A percentile compares a stretch with the other conserved stretches of the same genome.
phyloP scores from a whole-genome alignment of 2,797 vertebrate species.

The Tympanoctomys barrerae region DNA sequence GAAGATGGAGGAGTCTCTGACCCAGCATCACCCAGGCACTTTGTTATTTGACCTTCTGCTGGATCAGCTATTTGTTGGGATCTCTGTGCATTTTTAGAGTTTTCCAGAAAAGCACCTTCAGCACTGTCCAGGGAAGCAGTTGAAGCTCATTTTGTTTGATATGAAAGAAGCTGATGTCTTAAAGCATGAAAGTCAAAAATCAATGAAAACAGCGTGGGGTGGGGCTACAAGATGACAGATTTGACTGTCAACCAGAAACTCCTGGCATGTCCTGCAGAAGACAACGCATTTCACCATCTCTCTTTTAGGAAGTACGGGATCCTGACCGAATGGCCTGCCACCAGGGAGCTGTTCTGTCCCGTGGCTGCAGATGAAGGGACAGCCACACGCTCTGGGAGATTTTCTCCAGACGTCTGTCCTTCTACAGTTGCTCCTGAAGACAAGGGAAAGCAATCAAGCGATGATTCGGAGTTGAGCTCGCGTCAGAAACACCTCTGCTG shows the following conservation, averaged over 20 bases:
- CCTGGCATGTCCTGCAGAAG: neutral
- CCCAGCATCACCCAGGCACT: neutral
- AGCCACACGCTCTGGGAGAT: conserved; percentile 93
- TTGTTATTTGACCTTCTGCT: neutral
- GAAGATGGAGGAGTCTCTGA: no score
- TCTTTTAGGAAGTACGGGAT: conserved; percentile 86
- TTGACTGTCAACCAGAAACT: neutral
- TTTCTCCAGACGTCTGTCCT: conserved; percentile 95
- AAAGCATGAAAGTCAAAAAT: neutral
- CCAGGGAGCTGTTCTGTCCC: conserved; percentile 97
- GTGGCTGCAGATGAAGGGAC: conserved; percentile 94
- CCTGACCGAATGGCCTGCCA: conserved; percentile 94
- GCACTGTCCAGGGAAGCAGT: neutral
- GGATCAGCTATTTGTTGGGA: neutral
- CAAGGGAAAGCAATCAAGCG: conserved; percentile 95
- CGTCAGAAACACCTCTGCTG: conserved; percentile 97
- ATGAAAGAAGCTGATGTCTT: neutral
- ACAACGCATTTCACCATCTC: neutral
- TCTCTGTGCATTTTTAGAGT: neutral
- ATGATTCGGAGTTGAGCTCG: conserved; percentile 96
- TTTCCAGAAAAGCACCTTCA: neutral
- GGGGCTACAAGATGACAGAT: neutral
- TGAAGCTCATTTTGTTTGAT: neutral
- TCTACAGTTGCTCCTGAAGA: conserved; percentile 91
- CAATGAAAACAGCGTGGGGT: neutral